Base-by-base conservation (phyloP, 2,113 vertebrate genomes). In the Falco punctatus region DNA sequence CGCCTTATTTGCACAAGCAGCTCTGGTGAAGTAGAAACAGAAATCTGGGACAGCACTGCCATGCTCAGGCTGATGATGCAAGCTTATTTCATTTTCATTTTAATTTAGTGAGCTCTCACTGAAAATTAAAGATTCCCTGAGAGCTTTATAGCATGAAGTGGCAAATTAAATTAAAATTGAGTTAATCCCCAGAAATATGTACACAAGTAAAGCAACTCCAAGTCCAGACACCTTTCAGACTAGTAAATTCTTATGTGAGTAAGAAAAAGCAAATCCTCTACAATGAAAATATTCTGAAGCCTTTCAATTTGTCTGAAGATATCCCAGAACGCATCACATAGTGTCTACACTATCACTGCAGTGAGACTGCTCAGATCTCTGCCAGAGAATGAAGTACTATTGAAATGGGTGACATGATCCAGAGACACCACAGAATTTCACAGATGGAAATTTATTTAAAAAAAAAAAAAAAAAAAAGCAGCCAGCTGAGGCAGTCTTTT, bases 111-210 rank as follows among this genome's bases (percentile, higher is more conserved):
- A 88, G 85, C 81, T 91, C 52, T 94, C 72, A 55, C 64, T 81
- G 80, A 89, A 92, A 97, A 90, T 86, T 77, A 90, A 89, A 61
- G 74, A 94, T 78, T 95, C 78, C 54, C 66, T 21, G 15, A 62
- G 88, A 95, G 87, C 86, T 97, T 95, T 92, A 78, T 38, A 92
- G 67, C 52, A 61, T 80, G 85, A 93, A 82, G 70, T 84, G 64
- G 77, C 79, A 97, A 96, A 89, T 95, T 92, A 93, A 95, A 96
- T 75, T 94, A 91, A 95, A 97, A 90, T 90, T 32, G 82, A 92
- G 88, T 67, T 92, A 92, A 96, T 95, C 74, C 80, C 42, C 57
- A 95, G 92, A 91, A 97, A 95, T 72, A 69, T 81, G 72, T 88
- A 95, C 77, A 92, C 51, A 90, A 89, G 71, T 49, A 80, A 92